Evolutionary conservation across 2,797 vertebrate genomes (phyloP), one percentile per base, ranked within the genome.

Genomic region (Trematomus bernacchii): DNA sequence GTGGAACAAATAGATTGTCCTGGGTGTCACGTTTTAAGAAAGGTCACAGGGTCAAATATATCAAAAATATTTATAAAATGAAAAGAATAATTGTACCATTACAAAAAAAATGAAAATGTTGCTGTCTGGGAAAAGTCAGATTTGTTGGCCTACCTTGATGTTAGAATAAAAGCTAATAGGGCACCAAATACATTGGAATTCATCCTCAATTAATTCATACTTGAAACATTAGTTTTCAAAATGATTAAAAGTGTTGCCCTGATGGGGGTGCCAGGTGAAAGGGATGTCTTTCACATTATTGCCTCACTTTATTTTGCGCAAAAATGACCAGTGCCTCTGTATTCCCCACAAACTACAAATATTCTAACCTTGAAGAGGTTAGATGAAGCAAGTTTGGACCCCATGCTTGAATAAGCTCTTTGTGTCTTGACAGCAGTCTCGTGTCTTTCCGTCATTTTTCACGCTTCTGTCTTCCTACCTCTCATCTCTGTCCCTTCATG

Each of bases 391-490:
- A 13, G n/a, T 19, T 42, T 65, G 12, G 6, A 19, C 33, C 18
- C 13, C 14, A 19, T 8, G 13, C 14, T 40, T 3, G 11, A 21
- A 0, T 21, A 15, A 1, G 33, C 4, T 0, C 5, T 16, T 19
- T n/a, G 19, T 43, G 13, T 65, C 1, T 30, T 61, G 58, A 61
- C 10, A n/a, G 54, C 27, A 16, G 30, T 21, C n/a, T 65, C 63
- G 23, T 16, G 9, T 43, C 2, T 23, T 21, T 21, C 37, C 15
- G n/a, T 43, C 0, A 14, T 21, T 43, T 60, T 60, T 61, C 7
- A 42, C 23, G 15, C 18, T 1, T 12, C 0, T 18, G n/a, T 43
- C 23, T 50, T 50, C 37, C 37, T 63, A 13, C 0, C 63, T 12
- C 33, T 52, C 11, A 12, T 33, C 0, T 0, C 16, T 40, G 58